phyloP scores from a whole-genome alignment of 1,140 invertebrate species.

The Mya arenaria region DNA sequence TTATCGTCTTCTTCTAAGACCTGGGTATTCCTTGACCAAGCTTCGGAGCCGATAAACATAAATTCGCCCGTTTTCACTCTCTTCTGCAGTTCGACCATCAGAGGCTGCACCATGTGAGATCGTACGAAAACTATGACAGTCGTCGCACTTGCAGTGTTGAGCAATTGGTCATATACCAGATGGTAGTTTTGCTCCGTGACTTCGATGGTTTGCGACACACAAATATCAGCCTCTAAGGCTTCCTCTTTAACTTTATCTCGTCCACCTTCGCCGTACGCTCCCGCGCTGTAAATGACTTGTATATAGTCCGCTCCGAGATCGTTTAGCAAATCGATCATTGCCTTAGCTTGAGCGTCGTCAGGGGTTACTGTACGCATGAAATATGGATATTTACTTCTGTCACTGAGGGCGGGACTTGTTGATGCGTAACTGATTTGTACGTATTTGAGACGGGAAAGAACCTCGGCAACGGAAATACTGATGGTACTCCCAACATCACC shows the following conservation, averaged over 20 bases:
- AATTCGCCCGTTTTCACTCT: constrained; percentile 33
- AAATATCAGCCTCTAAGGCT: constrained; percentile 43
- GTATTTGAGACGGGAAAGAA: constrained; percentile 18
- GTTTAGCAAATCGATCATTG: constrained; percentile 81
- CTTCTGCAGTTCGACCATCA: constrained; percentile 10
- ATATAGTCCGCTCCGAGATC: constrained; percentile 54
- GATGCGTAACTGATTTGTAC: constrained; percentile 89
- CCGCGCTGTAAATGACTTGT: constrained; percentile 58
- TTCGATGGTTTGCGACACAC: constrained; percentile 58
- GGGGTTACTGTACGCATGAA: constrained; percentile 91
- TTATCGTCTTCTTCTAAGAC: background rate
- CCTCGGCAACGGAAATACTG: constrained; percentile 47
- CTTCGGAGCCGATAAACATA: constrained; percentile 36
- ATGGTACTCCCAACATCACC: constrained; percentile 24
- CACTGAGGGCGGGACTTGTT: constrained; percentile 87
- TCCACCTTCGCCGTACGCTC: constrained; percentile 48
- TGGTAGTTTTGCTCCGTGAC: background rate
- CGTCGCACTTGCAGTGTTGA: constrained; percentile 3
- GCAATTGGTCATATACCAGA: constrained; percentile 23
- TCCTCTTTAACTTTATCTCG: constrained; percentile 18
- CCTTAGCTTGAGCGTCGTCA: constrained; percentile 89
- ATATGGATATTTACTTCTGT: constrained; percentile 88
- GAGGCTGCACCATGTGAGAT: background rate
- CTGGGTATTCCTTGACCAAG: background rate
- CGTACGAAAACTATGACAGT: constrained; percentile 48